phyloP scores from a whole-genome alignment of 2,888 invertebrate genomes.

The Acheta domesticus region DNA sequence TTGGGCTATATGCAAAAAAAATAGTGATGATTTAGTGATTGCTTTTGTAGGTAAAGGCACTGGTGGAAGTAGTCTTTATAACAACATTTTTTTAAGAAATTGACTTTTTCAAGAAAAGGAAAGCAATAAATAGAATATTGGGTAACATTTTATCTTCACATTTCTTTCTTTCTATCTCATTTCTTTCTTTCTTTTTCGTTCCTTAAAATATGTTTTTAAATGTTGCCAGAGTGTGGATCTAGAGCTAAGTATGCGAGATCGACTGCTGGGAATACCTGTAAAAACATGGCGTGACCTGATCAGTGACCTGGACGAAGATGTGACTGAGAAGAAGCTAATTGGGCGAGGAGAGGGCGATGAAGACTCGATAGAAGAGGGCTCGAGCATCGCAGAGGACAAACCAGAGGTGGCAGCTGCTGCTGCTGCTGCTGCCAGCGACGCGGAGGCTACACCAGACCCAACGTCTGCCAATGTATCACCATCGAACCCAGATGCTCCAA shows the following conservation, averaged over 20 bases:
- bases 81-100: too few relatives aligned
- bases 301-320: conserved; percentile 34
- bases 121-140: too few relatives aligned
- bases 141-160: too few relatives aligned
- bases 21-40: too few relatives aligned
- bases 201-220: background rate
- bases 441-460: background rate
- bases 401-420: background rate
- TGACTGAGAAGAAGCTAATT: conserved; percentile 33
- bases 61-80: too few relatives aligned
- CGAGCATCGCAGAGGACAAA: background rate
- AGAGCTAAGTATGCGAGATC: conserved; percentile 28
- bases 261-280: conserved; percentile 32
- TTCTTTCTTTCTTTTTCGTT: too few relatives aligned
- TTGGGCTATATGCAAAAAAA: too few relatives aligned
- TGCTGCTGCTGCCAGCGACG: background rate
- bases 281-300: conserved; percentile 36
- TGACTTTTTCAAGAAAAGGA: too few relatives aligned
- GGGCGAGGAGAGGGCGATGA: conserved; percentile 33
- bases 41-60: too few relatives aligned
- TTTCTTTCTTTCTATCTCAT: too few relatives aligned
- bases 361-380: conserved; percentile 31
- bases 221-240: conserved; percentile 1
- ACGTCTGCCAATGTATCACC: conserved; percentile 10
- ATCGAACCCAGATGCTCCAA: background rate